These are phyloP conservation scores for Tinea trinotella DNA, from an alignment of 2,888 invertebrate genomes.

Conservation along the genomic window DNA sequence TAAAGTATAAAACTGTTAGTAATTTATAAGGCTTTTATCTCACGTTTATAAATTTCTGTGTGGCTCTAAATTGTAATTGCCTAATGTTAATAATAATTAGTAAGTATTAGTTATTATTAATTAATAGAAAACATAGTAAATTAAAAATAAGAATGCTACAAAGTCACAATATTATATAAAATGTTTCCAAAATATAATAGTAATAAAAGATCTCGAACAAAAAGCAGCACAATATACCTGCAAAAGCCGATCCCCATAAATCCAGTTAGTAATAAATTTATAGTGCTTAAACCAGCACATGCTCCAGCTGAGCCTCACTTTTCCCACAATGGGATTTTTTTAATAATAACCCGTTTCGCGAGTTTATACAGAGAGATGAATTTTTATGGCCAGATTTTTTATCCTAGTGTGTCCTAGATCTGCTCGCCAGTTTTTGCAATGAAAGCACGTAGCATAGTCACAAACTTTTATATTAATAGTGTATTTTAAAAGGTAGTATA, in stretches of 20 bases:
- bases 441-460: not conserved
- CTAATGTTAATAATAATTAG: no score
- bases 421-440: not conserved
- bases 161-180: no score
- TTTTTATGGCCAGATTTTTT: constrained; percentile 8
- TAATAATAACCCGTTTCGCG: not conserved
- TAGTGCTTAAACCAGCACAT: constrained; percentile 3
- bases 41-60: no score
- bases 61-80: no score
- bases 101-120: no score
- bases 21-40: no score
- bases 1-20: no score
- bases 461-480: not conserved
- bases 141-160: no score
- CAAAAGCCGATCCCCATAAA: constrained; percentile 5
- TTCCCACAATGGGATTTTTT: constrained; percentile 10
- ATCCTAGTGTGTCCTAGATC: not conserved
- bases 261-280: constrained; percentile 8
- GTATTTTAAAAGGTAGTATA: no score
- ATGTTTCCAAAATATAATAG: no score
- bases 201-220: not conserved
- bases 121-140: no score
- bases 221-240: not conserved
- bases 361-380: not conserved
- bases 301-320: constrained; percentile 1